These are phyloP conservation scores for Protophormia terraenovae DNA, from an alignment of 2,888 invertebrate species.

Conservation along the genomic window DNA sequence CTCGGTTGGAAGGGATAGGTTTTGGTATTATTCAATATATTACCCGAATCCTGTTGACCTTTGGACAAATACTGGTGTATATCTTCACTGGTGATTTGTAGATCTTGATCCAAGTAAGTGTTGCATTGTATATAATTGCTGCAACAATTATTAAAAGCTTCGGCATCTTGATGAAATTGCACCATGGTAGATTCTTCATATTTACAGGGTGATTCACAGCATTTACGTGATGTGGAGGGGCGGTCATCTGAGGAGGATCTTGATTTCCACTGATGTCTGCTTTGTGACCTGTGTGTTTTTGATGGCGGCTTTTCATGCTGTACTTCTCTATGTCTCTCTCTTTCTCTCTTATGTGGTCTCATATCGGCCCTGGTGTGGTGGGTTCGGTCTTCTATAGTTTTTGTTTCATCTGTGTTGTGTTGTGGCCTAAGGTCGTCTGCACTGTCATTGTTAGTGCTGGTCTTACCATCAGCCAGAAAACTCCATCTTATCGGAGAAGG, in stretches of 20 bases:
- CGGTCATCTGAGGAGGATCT: slow-evolving; percentile 73
- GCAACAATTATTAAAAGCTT: slow-evolving; percentile 81
- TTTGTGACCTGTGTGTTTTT: slow-evolving; percentile 33
- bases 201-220: slow-evolving; percentile 78
- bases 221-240: slow-evolving; percentile 74
- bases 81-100: slow-evolving; percentile 81
- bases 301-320: slow-evolving; percentile 59
- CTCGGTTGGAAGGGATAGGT: slow-evolving; percentile 81
- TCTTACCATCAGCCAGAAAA: slow-evolving; percentile 79
- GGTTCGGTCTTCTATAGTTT: slow-evolving; percentile 28
- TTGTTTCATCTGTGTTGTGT: slow-evolving; percentile 20
- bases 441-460: slow-evolving; percentile 68
- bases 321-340: slow-evolving; percentile 60
- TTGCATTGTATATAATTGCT: slow-evolving; percentile 81
- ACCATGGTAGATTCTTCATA: slow-evolving; percentile 80
- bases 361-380: slow-evolving; percentile 28
- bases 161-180: slow-evolving; percentile 81
- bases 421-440: slow-evolving; percentile 39
- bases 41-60: slow-evolving; percentile 76
- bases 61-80: slow-evolving; percentile 80
- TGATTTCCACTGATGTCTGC: slow-evolving; percentile 63
- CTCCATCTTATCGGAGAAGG: slow-evolving; percentile 82
- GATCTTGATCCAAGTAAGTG: slow-evolving; percentile 80
- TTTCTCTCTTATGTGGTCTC: slow-evolving; percentile 57
- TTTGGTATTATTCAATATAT: slow-evolving; percentile 79